These are phyloP conservation scores for Acipenser transmontanus DNA, from an alignment of 2,797 vertebrate genomes.

Conservation along the genomic window DNA sequence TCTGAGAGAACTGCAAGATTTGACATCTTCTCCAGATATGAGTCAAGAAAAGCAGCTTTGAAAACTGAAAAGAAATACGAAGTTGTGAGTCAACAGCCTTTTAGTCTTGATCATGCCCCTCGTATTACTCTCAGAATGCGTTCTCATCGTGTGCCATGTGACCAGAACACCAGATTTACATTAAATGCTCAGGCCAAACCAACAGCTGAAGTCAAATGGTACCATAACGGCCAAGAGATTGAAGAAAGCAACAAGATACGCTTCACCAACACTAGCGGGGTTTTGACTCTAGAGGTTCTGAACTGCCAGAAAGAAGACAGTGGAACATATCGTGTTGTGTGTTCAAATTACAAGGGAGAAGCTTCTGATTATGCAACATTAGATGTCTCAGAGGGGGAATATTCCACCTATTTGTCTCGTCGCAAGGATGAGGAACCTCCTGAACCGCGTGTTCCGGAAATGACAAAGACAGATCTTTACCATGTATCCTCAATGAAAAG, in stretches of 20 bases:
- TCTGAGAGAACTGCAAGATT: slow-evolving; percentile 83
- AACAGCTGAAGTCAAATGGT: slow-evolving; percentile 83
- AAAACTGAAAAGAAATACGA: slow-evolving; percentile 83
- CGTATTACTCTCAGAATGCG: slow-evolving; percentile 92
- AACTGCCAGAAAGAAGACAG: slow-evolving; percentile 84
- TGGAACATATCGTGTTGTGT: slow-evolving; percentile 87
- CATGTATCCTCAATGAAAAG: slow-evolving; percentile 79
- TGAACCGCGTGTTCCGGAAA: slow-evolving; percentile 70
- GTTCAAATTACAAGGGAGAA: slow-evolving; percentile 87
- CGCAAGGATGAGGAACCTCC: slow-evolving; percentile 83
- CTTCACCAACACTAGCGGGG: slow-evolving; percentile 82
- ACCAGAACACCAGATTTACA: slow-evolving; percentile 82
- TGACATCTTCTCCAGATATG: slow-evolving; percentile 90
- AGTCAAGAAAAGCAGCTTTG: slow-evolving; percentile 87
- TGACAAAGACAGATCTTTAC: slow-evolving; percentile 81
- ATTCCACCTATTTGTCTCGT: slow-evolving; percentile 69
- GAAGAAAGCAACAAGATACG: slow-evolving; percentile 75
- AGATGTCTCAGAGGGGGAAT: slow-evolving; percentile 82
- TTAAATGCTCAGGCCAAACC: slow-evolving; percentile 90
- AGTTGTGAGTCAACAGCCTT: slow-evolving; percentile 81
- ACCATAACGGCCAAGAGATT: slow-evolving; percentile 84
- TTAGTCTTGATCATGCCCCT: slow-evolving; percentile 87
- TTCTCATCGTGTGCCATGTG: slow-evolving; percentile 81
- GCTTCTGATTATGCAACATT: slow-evolving; percentile 92
- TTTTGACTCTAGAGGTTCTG: slow-evolving; percentile 84